A percentile compares a stretch with the other conserved stretches of the same genome.
phyloP scores from a whole-genome alignment of 2,888 invertebrate genomes.

The Schizaphis graminum region DNA sequence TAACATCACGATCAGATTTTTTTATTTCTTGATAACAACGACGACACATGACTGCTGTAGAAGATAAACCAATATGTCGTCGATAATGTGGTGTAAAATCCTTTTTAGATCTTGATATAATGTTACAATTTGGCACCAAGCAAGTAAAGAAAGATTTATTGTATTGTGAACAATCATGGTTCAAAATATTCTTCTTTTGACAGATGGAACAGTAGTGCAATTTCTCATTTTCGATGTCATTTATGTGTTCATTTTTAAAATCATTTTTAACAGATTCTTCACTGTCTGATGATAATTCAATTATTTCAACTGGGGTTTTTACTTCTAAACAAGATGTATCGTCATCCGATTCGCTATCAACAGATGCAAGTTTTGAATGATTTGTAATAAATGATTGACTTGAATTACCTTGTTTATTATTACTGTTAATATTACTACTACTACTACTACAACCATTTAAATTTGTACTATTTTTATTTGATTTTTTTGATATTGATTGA shows the following conservation, averaged over 20 bases:
- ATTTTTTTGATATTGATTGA: neutral
- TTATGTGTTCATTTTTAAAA: neutral
- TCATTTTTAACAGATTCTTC: constrained; percentile 14
- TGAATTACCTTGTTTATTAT: neutral
- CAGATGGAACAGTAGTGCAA: constrained; percentile 49
- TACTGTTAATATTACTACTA: neutral
- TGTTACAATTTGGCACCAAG: constrained; percentile 57
- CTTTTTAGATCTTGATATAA: constrained; percentile 36
- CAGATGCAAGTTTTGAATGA: neutral
- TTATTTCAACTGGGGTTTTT: neutral
- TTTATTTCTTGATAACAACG: constrained; percentile 43
- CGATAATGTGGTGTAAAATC: constrained; percentile 55
- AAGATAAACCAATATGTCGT: constrained; percentile 48
- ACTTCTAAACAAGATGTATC: constrained; percentile 22
- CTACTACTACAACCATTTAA: neutral
- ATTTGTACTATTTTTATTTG: neutral
- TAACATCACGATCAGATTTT: neutral
- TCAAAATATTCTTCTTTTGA: neutral
- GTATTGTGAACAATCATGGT: constrained; percentile 42
- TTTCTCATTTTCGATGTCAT: neutral
- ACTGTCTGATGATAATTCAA: constrained; percentile 51
- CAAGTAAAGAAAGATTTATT: constrained; percentile 56
- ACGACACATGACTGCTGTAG: constrained; percentile 18
- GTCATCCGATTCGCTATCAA: constrained; percentile 47
- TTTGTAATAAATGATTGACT: neutral